Conservation (phyloP, 2,113 vertebrate genomes). For the Oreochromis niloticus region DNA sequence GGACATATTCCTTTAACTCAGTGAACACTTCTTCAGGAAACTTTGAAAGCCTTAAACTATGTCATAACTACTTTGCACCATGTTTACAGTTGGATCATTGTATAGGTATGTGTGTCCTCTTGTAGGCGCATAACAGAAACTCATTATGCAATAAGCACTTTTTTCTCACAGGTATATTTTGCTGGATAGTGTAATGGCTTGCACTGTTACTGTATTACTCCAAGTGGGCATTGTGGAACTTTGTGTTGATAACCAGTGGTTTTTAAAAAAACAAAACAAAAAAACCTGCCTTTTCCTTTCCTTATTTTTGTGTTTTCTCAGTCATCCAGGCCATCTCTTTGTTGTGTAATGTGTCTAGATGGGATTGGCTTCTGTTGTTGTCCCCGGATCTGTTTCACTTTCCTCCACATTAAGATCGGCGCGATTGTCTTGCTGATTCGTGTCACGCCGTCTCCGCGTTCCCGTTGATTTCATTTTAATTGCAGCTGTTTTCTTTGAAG, state of each 20-base stretch:
- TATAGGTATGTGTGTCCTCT: constrained; percentile 37
- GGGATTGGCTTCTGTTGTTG: background rate
- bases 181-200: constrained; percentile 63
- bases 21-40: constrained; percentile 72
- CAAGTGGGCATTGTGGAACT: constrained; percentile 67
- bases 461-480: background rate
- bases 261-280: constrained; percentile 22
- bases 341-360: background rate
- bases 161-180: constrained; percentile 64
- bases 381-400: background rate
- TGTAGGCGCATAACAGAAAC: constrained; percentile 40
- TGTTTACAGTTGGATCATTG: constrained; percentile 70
- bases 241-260: constrained; percentile 50
- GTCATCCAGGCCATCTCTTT: constrained; percentile 7
- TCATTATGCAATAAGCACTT: constrained; percentile 72
- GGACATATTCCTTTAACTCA: constrained; percentile 64
- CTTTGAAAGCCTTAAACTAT: constrained; percentile 77
- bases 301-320: background rate
- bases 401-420: background rate
- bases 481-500: background rate
- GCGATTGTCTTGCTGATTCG: constrained; percentile 19
- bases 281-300: constrained; percentile 43
- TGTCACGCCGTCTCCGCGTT: background rate
- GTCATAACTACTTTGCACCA: constrained; percentile 71
- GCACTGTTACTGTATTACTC: constrained; percentile 62